Evolutionary conservation across 2,797 vertebrate species (phyloP), one percentile per base, ranked within the genome.

Genomic region (Mormyrus proboscirostris): DNA sequence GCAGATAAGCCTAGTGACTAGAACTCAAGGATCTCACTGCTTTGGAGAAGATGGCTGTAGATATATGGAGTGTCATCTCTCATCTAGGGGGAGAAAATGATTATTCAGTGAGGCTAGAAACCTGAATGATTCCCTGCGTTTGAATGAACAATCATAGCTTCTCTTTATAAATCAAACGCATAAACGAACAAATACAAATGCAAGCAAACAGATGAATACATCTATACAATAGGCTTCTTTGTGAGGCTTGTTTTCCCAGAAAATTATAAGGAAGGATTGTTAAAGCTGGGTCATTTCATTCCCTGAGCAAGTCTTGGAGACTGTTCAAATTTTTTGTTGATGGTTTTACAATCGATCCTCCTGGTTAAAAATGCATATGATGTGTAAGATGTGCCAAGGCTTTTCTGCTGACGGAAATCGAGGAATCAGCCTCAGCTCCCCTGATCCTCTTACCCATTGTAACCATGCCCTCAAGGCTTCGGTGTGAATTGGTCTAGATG

Each of bases 301-400:
- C 38, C 14, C 14, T n/a, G 16, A 9, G 73, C 73, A 44, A 79
- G 38, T 3, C 73, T 79, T 1, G 19, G 4, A 38, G 73, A 16
- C 38, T n/a, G 33, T 79, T 73, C 4, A 12, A 9, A 79, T 41
- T 44, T 79, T 79, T 79, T 79, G 33, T 79, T 79, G 16, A n/a
- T 7, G 38, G 25, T 41, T 79, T 79, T 79, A n/a, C 2, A 7
- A 44, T 44, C 38, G 38, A 44, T 79, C 38, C 38, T 79, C 38
- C 73, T 79, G 73, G 73, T 41, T 79, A 79, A 79, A 73, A 79
- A 79, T 79, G 73, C 73, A 79, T 79, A 79, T 9, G 73, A 44
- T 79, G 73, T 44, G 73, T 79, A 3, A 41, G 14, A 79, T 44
- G 73, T 44, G 2, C 38, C 38, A n/a, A 44, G 38, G 29, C 9